Conservation (phyloP, 1,140 invertebrate genomes). For the Myzus persicae region DNA sequence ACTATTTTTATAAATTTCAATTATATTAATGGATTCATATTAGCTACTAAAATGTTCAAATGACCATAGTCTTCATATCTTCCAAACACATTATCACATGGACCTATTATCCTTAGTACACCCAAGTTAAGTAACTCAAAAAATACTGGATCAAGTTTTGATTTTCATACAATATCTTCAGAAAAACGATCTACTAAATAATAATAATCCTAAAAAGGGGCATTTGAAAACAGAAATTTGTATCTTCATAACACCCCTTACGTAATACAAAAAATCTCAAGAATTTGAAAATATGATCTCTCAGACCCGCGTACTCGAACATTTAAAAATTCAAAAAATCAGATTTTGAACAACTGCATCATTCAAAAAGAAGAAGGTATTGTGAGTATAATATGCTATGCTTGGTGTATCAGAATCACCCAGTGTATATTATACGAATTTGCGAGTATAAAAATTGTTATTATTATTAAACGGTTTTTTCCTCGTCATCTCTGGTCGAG, state of each 20-base stretch:
- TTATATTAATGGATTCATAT: too few relatives aligned
- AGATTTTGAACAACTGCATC: background rate
- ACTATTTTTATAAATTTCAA: too few relatives aligned
- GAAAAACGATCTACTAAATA: background rate
- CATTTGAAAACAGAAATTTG: background rate
- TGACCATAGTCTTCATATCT: too few relatives aligned
- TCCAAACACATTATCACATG: too few relatives aligned
- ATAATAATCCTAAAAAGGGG: too few relatives aligned
- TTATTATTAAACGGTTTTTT: background rate
- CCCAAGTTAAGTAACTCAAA: too few relatives aligned
- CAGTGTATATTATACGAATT: background rate
- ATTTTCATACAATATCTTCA: background rate
- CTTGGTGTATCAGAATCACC: background rate
- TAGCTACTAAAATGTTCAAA: too few relatives aligned
- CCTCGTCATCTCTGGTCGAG: background rate
- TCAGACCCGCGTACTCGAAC: background rate
- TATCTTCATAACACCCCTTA: background rate
- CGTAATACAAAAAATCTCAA: background rate
- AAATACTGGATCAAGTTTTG: background rate
- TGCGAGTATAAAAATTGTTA: too few relatives aligned
- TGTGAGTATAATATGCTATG: background rate
- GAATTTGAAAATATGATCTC: background rate
- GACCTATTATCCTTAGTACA: too few relatives aligned
- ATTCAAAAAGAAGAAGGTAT: background rate
- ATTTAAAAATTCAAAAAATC: background rate